These are phyloP conservation scores for Enhydra lutris DNA, from an alignment of 2,113 vertebrate species.

Conservation along the genomic window DNA sequence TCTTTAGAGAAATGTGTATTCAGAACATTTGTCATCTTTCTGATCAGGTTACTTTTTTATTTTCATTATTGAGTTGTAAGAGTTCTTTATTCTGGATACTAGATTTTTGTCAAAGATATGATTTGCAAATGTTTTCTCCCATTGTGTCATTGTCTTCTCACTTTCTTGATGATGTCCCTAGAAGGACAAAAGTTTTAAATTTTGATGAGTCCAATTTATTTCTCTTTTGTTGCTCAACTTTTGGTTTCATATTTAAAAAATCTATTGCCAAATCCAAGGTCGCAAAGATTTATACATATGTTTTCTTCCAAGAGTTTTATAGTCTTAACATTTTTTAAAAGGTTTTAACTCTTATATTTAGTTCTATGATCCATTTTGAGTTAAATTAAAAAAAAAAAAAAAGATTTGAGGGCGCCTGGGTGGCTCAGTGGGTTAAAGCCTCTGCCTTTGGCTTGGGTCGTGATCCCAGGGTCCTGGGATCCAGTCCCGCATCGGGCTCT, in stretches of 20 bases:
- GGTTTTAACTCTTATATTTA: neutral
- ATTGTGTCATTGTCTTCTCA: neutral
- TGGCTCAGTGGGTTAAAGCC: no score
- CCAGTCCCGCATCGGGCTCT: no score
- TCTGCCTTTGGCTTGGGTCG: no score
- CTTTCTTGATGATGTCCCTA: neutral
- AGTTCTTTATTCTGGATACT: neutral
- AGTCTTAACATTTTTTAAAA: neutral
- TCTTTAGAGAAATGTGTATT: neutral
- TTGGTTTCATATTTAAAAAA: neutral
- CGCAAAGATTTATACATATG: neutral
- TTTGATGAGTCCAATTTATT: neutral
- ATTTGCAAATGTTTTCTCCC: neutral
- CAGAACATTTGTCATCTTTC: neutral
- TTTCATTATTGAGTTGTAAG: neutral
- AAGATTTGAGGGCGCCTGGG: no score
- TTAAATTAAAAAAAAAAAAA: neutral
- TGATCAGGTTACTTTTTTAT: neutral
- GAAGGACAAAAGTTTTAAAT: neutral
- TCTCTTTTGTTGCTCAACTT: neutral
- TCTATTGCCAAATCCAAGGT: neutral
- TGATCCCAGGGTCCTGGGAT: no score
- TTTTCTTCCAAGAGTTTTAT: constrained; percentile 27
- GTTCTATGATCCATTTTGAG: neutral
- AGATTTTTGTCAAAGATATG: neutral